Percentiles rank a stretch among this genome's conserved stretches.
Evolutionary conservation across 1,140 invertebrate species (phyloP).

Genomic region (Drosophila kanapiae): DNA sequence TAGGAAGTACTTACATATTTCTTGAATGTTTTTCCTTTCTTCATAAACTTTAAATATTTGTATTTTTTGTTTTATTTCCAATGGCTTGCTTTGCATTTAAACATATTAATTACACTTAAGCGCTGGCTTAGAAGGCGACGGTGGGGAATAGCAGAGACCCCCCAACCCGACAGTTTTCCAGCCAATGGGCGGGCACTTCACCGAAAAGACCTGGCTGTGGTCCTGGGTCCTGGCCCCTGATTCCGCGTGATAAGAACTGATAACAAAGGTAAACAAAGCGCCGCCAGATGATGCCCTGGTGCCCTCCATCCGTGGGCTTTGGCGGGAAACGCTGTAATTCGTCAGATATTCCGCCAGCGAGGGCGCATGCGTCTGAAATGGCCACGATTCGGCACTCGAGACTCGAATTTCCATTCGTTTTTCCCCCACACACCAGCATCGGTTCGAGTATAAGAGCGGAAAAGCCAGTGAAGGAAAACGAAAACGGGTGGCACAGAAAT

Average conservation of each 20-base stretch:
- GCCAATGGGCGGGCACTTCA: slow-evolving; percentile 75
- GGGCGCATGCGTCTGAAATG: slow-evolving; percentile 58
- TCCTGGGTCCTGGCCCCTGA: slow-evolving; percentile 11
- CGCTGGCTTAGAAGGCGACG: not conserved
- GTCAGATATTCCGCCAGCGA: slow-evolving; percentile 40
- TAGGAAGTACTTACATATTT: too few species aligned
- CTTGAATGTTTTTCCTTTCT: too few species aligned
- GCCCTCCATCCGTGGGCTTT: slow-evolving; percentile 38
- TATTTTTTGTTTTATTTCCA: not conserved
- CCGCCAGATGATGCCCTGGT: slow-evolving; percentile 34
- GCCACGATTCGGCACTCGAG: slow-evolving; percentile 20
- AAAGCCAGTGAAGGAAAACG: slow-evolving; percentile 27
- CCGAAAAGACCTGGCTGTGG: slow-evolving; percentile 11
- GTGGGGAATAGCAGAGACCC: not conserved
- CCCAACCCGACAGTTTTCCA: slow-evolving; percentile 13
- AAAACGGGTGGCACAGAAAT: slow-evolving; percentile 14
- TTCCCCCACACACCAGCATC: slow-evolving; percentile 4
- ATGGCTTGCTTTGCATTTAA: not conserved
- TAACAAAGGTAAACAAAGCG: slow-evolving; percentile 82
- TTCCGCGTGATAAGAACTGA: slow-evolving; percentile 73
- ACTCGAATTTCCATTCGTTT: slow-evolving; percentile 18
- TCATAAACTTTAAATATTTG: too few species aligned
- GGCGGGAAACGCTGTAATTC: slow-evolving; percentile 80
- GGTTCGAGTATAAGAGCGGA: slow-evolving; percentile 39
- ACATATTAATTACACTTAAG: slow-evolving; percentile 38